Evolutionary conservation across 2,113 vertebrate species (phyloP).

Genomic region (rat (Rattus norvegicus)): GRCr8 NC_086026.1:52711501-52712000

Average conservation of each 20-base stretch:
- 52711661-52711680: neutral
- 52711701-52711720: neutral
- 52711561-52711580: neutral
- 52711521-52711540: neutral
- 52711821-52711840: conserved; percentile 16
- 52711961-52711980: conserved; percentile 43
- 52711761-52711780: neutral
- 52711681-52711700: neutral
- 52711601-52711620: neutral
- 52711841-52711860: neutral
- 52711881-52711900: conserved; percentile 65
- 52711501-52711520: neutral
- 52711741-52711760: neutral
- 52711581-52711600: neutral
- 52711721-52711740: neutral
- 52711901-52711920: neutral
- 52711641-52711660: neutral
- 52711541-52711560: neutral
- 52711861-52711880: conserved; percentile 10
- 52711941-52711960: conserved; percentile 26
- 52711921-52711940: neutral
- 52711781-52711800: neutral
- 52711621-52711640: neutral
- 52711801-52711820: conserved; percentile 10
- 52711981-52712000: neutral